Evolutionary conservation across 2,888 invertebrate genomes (phyloP).

Genomic region (Conus canariensis): DNA sequence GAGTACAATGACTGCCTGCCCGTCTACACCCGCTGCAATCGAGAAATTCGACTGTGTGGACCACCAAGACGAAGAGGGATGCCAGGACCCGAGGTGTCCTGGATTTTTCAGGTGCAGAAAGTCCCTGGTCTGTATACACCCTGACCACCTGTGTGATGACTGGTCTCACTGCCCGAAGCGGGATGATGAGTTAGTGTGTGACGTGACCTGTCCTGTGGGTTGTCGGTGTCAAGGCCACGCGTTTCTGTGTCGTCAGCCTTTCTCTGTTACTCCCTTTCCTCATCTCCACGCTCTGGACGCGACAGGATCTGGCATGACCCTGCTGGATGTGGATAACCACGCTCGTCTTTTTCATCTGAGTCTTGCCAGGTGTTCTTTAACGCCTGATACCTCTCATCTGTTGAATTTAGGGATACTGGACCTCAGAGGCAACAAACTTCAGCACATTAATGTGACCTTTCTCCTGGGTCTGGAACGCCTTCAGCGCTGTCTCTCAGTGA

Average conservation of each 20-base stretch:
- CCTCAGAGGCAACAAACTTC: not conserved
- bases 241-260: not conserved
- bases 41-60: not conserved
- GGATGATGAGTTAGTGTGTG: not conserved
- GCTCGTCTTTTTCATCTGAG: not conserved
- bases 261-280: not conserved
- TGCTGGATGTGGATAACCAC: not conserved
- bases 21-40: not conserved
- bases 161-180: not conserved
- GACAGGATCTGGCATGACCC: not conserved
- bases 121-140: not conserved
- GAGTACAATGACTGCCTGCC: not conserved
- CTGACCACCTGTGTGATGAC: not conserved
- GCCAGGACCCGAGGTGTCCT: not conserved
- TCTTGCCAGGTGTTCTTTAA: not conserved
- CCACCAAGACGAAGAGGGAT: not conserved
- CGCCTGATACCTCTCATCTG: not conserved
- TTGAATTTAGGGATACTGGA: not conserved
- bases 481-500: not conserved
- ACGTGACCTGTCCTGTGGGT: not conserved
- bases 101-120: slow-evolving; percentile 7
- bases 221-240: slow-evolving; percentile 3
- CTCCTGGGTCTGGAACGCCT: not conserved
- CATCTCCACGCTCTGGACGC: not conserved
- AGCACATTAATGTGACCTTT: not conserved